Evolutionary conservation across 2,113 vertebrate species (phyloP), one percentile per base, ranked within the genome.

Genomic region (Microcebus lehilahytsara): DNA sequence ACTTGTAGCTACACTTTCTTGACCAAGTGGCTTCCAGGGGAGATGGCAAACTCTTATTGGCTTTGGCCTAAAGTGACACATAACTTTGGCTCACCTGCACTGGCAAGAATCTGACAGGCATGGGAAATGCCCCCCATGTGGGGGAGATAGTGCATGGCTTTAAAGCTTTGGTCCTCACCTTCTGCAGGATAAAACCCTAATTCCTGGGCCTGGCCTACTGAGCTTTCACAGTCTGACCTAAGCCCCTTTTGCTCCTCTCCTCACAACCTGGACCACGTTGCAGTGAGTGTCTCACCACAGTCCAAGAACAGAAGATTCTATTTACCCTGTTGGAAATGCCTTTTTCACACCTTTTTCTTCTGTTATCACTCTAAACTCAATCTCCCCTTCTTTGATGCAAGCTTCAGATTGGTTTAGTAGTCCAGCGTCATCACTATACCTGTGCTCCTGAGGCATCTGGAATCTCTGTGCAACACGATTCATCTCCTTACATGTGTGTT

Each of bases 211-310:
- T 56, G 53, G 51, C 6, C 30, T 34, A 32, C 23, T 34, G 11
- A 19, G 23, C 42, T 79, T 60, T 60, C 27, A 8, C 42, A 22
- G 37, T 19, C 9, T 32, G 9, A 14, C 16, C 9, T 9, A 0
- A 3, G 6, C 37, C 12, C 25, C 4, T 6, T 30, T 13, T 30
- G 6, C 30, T 40, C 67, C 20, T 11, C 30, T 37, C 58, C 62
- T 90, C 4, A 11, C 4, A 11, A 32, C 20, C 20, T 94, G 25
- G 0, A 34, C 53, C 23, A 32, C 1, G 0, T 13, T 12, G 16
- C 30, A 30, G 1, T 20, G 27, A 56, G 42, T 42, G 2, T 6
- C 27, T 46, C 19, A 42, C 17, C 27, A 2, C 0, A 30, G 4
- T n/a, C 79, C 49, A n/a, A 37, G 30, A 62, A 49, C 13, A 14